A percentile compares a stretch with the other conserved stretches of the same genome.
phyloP scores from a whole-genome alignment of 2,888 invertebrate species.

The Pharmacophagus antenor region DNA sequence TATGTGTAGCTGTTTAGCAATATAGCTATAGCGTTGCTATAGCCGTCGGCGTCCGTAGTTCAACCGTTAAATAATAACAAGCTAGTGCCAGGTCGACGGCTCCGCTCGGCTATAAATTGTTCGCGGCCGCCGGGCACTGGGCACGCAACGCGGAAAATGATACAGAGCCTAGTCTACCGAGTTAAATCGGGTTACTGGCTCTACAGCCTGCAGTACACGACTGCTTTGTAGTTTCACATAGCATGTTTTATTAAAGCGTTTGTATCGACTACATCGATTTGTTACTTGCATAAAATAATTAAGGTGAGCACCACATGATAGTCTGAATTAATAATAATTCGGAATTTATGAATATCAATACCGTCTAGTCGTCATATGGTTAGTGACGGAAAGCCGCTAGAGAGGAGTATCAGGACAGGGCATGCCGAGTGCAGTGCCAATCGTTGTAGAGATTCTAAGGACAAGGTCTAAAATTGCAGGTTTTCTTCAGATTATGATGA shows the following conservation, averaged over 20 bases:
- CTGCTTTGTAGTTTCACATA: constrained; percentile 47
- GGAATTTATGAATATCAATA: too few relatives aligned
- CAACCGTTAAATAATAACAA: constrained; percentile 72
- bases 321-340: too few relatives aligned
- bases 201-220: neutral
- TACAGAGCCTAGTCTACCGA: constrained; percentile 14
- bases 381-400: too few relatives aligned
- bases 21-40: constrained; percentile 50
- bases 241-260: constrained; percentile 20
- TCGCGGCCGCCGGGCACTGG: constrained; percentile 73
- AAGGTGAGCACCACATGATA: too few relatives aligned
- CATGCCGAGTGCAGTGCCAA: too few relatives aligned
- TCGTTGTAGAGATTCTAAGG: too few relatives aligned
- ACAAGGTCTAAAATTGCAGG: too few relatives aligned
- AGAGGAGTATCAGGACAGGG: too few relatives aligned
- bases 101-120: constrained; percentile 75
- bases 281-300: too few relatives aligned
- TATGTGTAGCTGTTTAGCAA: constrained; percentile 40
- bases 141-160: constrained; percentile 80
- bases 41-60: constrained; percentile 62
- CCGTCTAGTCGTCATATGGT: too few relatives aligned
- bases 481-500: too few relatives aligned
- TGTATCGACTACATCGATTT: too few relatives aligned
- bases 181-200: constrained; percentile 16
- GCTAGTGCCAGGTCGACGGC: constrained; percentile 54